Percentiles rank a stretch among this genome's conserved stretches.
phyloP scores from a whole-genome alignment of 2,888 invertebrate genomes.

The Parapristionchus giblindavisi region DNA sequence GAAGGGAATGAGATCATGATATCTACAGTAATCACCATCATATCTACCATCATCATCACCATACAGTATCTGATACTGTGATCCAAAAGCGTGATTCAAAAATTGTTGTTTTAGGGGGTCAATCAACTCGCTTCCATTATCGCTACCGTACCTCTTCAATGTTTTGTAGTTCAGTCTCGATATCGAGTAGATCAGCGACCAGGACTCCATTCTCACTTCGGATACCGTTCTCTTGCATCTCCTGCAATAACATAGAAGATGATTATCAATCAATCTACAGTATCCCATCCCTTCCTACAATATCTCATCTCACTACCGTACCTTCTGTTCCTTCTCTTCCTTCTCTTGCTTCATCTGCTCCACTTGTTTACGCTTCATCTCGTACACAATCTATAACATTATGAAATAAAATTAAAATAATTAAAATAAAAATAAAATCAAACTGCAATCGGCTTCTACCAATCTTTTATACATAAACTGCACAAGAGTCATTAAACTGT shows the following conservation, averaged over 20 bases:
- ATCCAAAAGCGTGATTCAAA: no score
- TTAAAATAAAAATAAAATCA: not conserved
- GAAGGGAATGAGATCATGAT: slow-evolving; percentile 27
- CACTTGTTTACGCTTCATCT: slow-evolving; percentile 95
- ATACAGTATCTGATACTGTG: no score
- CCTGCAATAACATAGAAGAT: slow-evolving; percentile 29
- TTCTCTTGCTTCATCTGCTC: slow-evolving; percentile 84
- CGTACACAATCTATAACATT: slow-evolving; percentile 79
- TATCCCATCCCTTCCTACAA: no score
- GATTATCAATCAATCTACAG: slow-evolving; percentile 20
- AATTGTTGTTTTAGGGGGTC: no score
- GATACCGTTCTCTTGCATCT: slow-evolving; percentile 42
- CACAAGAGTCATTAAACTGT: not conserved
- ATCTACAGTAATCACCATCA: not conserved
- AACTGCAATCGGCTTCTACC: no score
- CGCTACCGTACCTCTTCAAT: slow-evolving; percentile 57
- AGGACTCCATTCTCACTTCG: slow-evolving; percentile 58
- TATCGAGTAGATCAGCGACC: slow-evolving; percentile 68
- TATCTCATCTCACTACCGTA: not conserved
- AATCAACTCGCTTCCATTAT: no score
- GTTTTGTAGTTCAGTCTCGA: slow-evolving; percentile 67
- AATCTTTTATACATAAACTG: no score
- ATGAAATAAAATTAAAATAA: not conserved
- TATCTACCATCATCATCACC: not conserved
- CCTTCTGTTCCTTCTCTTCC: slow-evolving; percentile 53